Percentiles rank a stretch among this genome's conserved stretches.
Evolutionary conservation across 1,140 invertebrate genomes (phyloP).

Genomic region (Ridgeia piscesae): DNA sequence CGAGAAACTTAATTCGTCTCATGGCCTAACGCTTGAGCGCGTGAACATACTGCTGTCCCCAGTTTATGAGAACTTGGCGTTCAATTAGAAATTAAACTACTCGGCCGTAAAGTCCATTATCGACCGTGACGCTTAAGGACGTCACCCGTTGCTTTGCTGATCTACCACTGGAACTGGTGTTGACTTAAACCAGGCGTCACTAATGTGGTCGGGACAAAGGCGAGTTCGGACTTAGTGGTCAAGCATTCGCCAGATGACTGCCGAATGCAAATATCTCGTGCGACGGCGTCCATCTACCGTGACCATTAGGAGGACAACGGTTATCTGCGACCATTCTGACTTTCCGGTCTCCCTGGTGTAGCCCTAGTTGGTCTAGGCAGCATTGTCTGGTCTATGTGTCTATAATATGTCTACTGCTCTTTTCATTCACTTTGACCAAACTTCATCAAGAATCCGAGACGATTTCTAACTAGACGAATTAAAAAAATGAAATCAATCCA

Average conservation of each 20-base stretch:
- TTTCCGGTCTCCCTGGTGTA: no score
- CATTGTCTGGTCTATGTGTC: no score
- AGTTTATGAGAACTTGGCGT: neutral
- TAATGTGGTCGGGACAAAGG: neutral
- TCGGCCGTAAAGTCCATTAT: slow-evolving; percentile 4
- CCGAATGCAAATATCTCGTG: neutral
- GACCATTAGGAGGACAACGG: neutral
- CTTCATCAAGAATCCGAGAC: no score
- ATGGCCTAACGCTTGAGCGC: neutral
- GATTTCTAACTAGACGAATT: no score
- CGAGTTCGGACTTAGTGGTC: neutral
- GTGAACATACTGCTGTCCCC: neutral
- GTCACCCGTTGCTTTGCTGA: neutral
- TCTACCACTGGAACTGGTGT: neutral
- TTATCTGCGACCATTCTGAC: no score
- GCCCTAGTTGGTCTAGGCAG: no score
- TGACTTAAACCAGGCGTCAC: neutral
- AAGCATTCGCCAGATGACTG: neutral
- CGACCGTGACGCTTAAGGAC: neutral
- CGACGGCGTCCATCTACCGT: neutral
- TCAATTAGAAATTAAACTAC: neutral
- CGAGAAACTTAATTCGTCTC: neutral
- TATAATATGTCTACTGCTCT: no score
- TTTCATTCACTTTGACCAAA: no score
- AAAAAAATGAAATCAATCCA: no score